These are phyloP conservation scores for Cordilura impudica DNA, from an alignment of 2,888 invertebrate species.

Conservation along the genomic window DNA sequence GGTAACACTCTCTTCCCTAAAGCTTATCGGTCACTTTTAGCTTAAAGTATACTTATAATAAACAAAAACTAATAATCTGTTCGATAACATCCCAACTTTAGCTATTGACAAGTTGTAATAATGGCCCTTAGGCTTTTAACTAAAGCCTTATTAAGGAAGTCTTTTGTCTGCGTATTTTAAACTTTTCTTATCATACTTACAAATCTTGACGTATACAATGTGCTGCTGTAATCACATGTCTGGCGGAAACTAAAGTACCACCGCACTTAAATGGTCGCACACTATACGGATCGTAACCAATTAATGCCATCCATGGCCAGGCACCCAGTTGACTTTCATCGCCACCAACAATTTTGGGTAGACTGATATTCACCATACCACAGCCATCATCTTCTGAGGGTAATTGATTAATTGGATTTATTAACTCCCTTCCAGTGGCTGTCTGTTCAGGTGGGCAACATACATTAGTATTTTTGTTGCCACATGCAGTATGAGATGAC, in stretches of 20 bases:
- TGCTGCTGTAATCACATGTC: slow-evolving; percentile 83
- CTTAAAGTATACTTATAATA: too few species aligned
- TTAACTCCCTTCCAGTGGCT: background rate
- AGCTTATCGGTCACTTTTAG: too few species aligned
- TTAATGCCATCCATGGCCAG: slow-evolving; percentile 87
- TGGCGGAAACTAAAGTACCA: slow-evolving; percentile 77
- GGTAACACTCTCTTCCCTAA: too few species aligned
- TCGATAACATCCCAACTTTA: too few species aligned
- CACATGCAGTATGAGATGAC: slow-evolving; percentile 65
- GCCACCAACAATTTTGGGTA: slow-evolving; percentile 85
- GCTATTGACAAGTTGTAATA: too few species aligned
- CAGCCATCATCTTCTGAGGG: slow-evolving; percentile 79
- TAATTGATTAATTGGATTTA: slow-evolving; percentile 52
- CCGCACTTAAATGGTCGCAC: slow-evolving; percentile 69
- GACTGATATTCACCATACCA: slow-evolving; percentile 80
- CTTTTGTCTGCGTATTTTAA: background rate
- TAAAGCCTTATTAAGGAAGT: too few species aligned
- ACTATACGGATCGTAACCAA: slow-evolving; percentile 81
- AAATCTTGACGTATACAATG: slow-evolving; percentile 69
- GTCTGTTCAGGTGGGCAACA: slow-evolving; percentile 66
- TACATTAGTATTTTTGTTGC: slow-evolving; percentile 62
- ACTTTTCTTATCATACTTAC: slow-evolving; percentile 64
- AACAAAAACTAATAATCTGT: too few species aligned
- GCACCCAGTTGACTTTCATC: slow-evolving; percentile 82
- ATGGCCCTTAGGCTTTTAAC: too few species aligned